These are phyloP conservation scores for Drosophila equinoxialis DNA, from an alignment of 1,140 invertebrate genomes.

Conservation along the genomic window DNA sequence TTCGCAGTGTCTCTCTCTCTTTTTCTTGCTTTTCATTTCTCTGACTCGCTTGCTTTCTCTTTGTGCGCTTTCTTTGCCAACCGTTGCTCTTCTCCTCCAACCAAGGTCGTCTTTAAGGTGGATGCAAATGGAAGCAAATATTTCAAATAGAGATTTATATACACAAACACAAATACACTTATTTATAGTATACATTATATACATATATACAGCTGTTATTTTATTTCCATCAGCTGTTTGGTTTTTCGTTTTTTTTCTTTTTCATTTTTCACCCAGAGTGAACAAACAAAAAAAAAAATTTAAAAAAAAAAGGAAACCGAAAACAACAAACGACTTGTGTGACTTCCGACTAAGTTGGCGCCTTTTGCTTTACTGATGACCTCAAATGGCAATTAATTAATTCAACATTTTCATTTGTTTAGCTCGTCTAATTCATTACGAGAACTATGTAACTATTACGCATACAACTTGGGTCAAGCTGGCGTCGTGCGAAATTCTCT, in stretches of 20 bases:
- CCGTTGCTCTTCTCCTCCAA: not conserved
- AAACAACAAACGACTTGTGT: not conserved
- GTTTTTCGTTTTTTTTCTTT: not conserved
- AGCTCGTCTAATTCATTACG: slow-evolving; percentile 64
- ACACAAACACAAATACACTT: slow-evolving; percentile 12
- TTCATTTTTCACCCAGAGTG: not conserved
- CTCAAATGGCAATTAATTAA: slow-evolving; percentile 63
- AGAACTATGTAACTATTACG: slow-evolving; percentile 68
- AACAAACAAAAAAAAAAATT: not conserved
- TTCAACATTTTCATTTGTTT: slow-evolving; percentile 67
- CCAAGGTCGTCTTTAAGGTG: slow-evolving; percentile 3
- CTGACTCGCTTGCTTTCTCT: slow-evolving; percentile 6
- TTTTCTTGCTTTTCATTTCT: not conserved
- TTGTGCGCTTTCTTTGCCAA: not conserved
- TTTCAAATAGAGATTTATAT: slow-evolving; percentile 1
- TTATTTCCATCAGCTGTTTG: slow-evolving; percentile 65
- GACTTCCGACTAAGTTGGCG: slow-evolving; percentile 64
- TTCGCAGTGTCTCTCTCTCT: not conserved
- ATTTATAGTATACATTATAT: not conserved
- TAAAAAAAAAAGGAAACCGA: not conserved
- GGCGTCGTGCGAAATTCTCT: slow-evolving; percentile 58
- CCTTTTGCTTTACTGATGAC: slow-evolving; percentile 65
- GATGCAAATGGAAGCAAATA: slow-evolving; percentile 5
- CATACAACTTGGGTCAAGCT: slow-evolving; percentile 41
- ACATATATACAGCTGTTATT: slow-evolving; percentile 15